Evolutionary conservation across 2,113 vertebrate species (phyloP).

Genomic region (Numenius arquata): DNA sequence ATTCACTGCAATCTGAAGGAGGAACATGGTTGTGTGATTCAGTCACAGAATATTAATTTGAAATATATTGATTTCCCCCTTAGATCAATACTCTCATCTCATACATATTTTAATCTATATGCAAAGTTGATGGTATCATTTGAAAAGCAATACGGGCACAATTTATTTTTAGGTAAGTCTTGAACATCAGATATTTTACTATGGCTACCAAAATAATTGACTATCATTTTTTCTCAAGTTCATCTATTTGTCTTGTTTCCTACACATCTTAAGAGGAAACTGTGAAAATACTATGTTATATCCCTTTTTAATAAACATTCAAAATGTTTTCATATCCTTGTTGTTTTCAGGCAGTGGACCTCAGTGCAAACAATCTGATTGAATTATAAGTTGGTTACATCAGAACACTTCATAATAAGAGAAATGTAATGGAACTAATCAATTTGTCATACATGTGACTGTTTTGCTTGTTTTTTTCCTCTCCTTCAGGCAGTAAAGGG

Average conservation of each 20-base stretch:
- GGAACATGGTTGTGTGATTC: background rate
- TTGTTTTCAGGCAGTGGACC: background rate
- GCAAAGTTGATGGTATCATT: slow-evolving; percentile 5
- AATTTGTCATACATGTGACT: background rate
- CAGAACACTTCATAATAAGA: background rate
- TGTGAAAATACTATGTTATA: background rate
- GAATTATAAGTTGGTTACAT: background rate
- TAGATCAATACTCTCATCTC: background rate
- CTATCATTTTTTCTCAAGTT: background rate
- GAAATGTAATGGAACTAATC: background rate
- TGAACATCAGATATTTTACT: background rate
- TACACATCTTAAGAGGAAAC: background rate
- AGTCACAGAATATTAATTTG: background rate
- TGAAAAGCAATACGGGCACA: background rate
- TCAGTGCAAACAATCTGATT: background rate
- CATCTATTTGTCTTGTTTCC: background rate
- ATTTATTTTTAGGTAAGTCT: background rate
- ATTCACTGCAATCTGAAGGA: background rate
- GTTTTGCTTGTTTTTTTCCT: background rate
- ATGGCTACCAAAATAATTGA: background rate
- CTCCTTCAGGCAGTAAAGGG: background rate
- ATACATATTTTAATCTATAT: slow-evolving; percentile 36
- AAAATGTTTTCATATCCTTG: background rate
- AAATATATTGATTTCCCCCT: background rate
- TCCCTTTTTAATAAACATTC: slow-evolving; percentile 23